These are phyloP conservation scores for Galaxea fascicularis DNA, from an alignment of 92 coral and sea anemone genomes.

Conservation along the genomic window DNA sequence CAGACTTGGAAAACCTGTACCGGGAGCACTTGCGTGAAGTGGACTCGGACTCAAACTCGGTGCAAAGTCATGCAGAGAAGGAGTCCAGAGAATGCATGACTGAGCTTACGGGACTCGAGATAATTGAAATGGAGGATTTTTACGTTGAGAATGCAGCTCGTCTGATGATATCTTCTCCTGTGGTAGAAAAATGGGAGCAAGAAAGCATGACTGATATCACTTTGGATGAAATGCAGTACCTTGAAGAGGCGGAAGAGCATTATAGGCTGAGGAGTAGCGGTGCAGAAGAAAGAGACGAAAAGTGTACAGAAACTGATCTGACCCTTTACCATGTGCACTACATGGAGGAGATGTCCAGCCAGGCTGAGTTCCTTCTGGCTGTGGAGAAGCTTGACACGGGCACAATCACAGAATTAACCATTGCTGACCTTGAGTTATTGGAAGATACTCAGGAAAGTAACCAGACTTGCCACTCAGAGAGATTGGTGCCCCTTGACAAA, in stretches of 20 bases:
- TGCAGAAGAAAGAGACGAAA: conserved; percentile 43
- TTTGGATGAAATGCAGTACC: conserved; percentile 62
- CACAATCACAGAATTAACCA: conserved; percentile 47
- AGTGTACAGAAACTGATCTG: conserved; percentile 65
- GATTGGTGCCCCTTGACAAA: background rate
- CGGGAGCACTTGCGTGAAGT: conserved; percentile 32
- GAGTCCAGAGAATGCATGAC: conserved; percentile 51
- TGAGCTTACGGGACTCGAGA: conserved; percentile 56
- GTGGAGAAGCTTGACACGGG: conserved; percentile 26
- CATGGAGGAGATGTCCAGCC: conserved; percentile 49
- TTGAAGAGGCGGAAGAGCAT: conserved; percentile 71
- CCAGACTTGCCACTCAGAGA: conserved; percentile 13
- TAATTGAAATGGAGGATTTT: conserved; percentile 52
- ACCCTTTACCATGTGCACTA: conserved; percentile 55
- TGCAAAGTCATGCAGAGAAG: conserved; percentile 43
- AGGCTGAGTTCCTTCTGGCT: conserved; percentile 33
- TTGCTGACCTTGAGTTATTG: conserved; percentile 49
- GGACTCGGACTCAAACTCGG: conserved; percentile 38
- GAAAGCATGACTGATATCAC: conserved; percentile 72
- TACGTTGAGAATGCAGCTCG: conserved; percentile 45
- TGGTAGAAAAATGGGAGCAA: conserved; percentile 56
- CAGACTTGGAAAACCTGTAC: conserved; percentile 54
- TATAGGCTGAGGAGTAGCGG: conserved; percentile 27
- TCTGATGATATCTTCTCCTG: background rate
- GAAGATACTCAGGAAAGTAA: conserved; percentile 45